Evolutionary conservation across 2,797 vertebrate species (phyloP).

Genomic region (Sebastes itinus): DNA sequence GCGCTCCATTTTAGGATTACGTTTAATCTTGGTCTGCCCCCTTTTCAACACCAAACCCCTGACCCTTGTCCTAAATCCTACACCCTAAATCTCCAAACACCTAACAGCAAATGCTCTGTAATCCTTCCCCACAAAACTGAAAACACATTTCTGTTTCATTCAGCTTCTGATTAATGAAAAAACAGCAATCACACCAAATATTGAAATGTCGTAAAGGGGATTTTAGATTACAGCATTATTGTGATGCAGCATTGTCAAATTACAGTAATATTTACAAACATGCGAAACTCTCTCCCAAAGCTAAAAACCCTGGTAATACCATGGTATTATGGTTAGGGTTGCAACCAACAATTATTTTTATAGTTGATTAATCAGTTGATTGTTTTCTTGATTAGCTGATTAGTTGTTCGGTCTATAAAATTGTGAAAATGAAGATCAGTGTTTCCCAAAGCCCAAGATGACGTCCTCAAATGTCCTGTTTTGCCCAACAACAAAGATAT

Average conservation of each 20-base stretch:
- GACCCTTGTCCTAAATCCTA: slow-evolving; percentile 63
- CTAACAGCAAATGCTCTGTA: slow-evolving; percentile 47
- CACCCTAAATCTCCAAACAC: slow-evolving; percentile 58
- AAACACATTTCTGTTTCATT: slow-evolving; percentile 27
- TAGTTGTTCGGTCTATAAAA: too few relatives aligned
- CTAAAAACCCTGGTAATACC: neutral
- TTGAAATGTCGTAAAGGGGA: neutral
- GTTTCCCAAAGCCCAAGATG: too few relatives aligned
- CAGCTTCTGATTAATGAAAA: slow-evolving; percentile 4
- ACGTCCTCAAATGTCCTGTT: too few relatives aligned
- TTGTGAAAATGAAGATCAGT: too few relatives aligned
- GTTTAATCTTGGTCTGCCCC: slow-evolving; percentile 68
- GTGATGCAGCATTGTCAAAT: neutral
- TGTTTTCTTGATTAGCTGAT: too few relatives aligned
- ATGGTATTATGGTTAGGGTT: neutral
- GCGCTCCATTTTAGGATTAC: slow-evolving; percentile 66
- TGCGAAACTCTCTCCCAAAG: neutral
- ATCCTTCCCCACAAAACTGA: slow-evolving; percentile 30
- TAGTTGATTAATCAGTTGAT: too few relatives aligned
- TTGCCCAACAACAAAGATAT: too few relatives aligned
- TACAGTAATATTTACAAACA: neutral
- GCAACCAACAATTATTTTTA: too few relatives aligned
- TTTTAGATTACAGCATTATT: neutral
- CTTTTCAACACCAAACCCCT: slow-evolving; percentile 49
- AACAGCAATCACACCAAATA: neutral